Base-by-base conservation (phyloP, 2,113 vertebrate species). In the Sigmodon hispidus region DNA sequence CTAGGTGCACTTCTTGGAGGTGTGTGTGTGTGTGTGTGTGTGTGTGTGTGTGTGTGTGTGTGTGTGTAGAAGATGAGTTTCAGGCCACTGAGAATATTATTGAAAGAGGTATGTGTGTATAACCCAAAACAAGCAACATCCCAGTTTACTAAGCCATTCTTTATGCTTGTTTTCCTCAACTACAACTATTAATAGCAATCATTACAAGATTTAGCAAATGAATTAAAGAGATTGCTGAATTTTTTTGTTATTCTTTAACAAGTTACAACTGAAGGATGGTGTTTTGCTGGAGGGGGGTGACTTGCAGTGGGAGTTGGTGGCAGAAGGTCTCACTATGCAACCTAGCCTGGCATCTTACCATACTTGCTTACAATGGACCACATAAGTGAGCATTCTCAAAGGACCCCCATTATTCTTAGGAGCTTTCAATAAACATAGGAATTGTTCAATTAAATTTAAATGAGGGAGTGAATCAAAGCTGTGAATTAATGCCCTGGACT, bases 381-480 rank as follows among this genome's bases (percentile, higher is more conserved):
- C 0, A 11, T 26, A 11, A 75, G 22, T 26, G 22, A 26, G 5
- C 9, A 45, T 26, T 43, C 40, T 75, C 40, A 26, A 75, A 45
- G 11, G 40, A 24, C 40, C 11, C 11, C 24, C 22, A 43, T 75
- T 45, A 43, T 75, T 75, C 11, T 45, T 75, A 26, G 43, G 11
- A 24, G 24, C 72, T 22, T 75, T 21, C 45, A 24, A 43, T 69
- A 52, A 63, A 29, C 3, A 29, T 55, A 13, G 7, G 15, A 5
- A 77, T 88, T 93, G 43, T 85, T 45, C 34, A 31, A 34, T 85
- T 92, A 79, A 57, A 69, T 57, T 94, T 63, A 87, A 93, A 67
- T 69, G 67, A 85, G 15, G 29, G 29, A 85, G 5, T n/a, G n/a
- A 79, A 43, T 93, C 63, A 52, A 67, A 52, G 29, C n/a, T 83